Conservation (phyloP, 2,888 invertebrate genomes). For the Phortica magna region DNA sequence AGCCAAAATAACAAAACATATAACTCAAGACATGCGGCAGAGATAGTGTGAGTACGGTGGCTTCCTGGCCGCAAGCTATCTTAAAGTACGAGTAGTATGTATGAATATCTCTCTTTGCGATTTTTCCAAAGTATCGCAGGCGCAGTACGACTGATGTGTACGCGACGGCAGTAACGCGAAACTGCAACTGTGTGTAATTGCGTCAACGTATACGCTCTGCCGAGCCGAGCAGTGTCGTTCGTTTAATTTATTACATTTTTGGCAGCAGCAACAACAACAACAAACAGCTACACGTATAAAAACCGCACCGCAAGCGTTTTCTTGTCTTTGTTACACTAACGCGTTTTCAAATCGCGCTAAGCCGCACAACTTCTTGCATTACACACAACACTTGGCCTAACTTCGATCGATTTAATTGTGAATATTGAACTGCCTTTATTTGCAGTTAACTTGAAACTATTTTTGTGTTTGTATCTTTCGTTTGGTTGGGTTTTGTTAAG, state of each 20-base stretch:
- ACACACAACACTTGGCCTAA: background rate
- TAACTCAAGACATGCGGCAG: background rate
- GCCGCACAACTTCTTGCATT: background rate
- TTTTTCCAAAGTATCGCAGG: slow-evolving; percentile 34
- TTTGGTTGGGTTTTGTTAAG: background rate
- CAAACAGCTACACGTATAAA: background rate
- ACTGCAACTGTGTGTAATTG: slow-evolving; percentile 72
- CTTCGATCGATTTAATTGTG: background rate
- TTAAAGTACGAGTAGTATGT: background rate
- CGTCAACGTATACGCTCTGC: slow-evolving; percentile 21
- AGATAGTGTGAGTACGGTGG: slow-evolving; percentile 28
- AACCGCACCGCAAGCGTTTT: slow-evolving; percentile 47
- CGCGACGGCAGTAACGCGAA: slow-evolving; percentile 48
- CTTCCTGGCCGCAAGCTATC: slow-evolving; percentile 57
- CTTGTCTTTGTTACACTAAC: slow-evolving; percentile 15
- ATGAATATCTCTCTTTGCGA: background rate
- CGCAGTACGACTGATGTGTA: slow-evolving; percentile 34
- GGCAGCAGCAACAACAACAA: slow-evolving; percentile 59
- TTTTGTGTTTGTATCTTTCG: background rate
- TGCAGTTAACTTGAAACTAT: background rate
- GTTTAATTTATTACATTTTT: slow-evolving; percentile 72
- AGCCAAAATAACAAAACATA: background rate
- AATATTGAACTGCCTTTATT: background rate
- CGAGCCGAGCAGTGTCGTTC: slow-evolving; percentile 44
- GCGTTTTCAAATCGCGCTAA: background rate